Evolutionary conservation across 2,888 invertebrate species (phyloP), one percentile per base, ranked within the genome.

Genomic region (Netelia inedita): DNA sequence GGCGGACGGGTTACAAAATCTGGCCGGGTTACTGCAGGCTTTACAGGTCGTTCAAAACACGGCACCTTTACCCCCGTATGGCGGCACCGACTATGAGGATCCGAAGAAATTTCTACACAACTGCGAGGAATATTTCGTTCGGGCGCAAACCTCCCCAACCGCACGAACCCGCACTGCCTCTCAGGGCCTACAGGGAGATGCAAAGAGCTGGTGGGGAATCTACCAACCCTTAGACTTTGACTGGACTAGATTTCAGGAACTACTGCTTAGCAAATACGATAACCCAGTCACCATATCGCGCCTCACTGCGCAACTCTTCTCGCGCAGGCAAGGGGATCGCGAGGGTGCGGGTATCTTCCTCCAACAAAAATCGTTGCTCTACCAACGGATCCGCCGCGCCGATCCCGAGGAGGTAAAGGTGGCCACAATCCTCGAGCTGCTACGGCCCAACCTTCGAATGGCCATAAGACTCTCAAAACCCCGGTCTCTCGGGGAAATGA

Each of bases 231-330:
- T 76, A 1, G 66, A 55, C 2, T 76, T 66, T 23, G 43, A 57
- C 5, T 76, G 66, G 75, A 21, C 14, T 0, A 43, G 43, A 11
- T 76, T 76, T 5, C 41, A 23, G 9, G 43, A 76, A 1, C 43
- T 66, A 1, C n/a, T 57, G 0, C 16, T 65, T 0, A 16, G 0
- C 14, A 11, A 16, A 11, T 76, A 76, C n/a, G 66, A 76, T 43
- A 57, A 1, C 11, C 76, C 57, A 0, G 23, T 19, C 0, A 50
- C 11, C 0, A n/a, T 76, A 9, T 23, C 76, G 0, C 28, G 23
- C 0, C 43, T 66, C 28, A 76, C 55, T 5, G 76, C 55, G 0
- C 76, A 66, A 23, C 43, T 66, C 1, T 76, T 23, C 21, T 66
- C 57, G 0, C 66, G 8, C 57, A 66, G 28, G n/a, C n/a, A n/a